These are phyloP conservation scores for Hemiscyllium ocellatum DNA, from an alignment of 2,113 vertebrate species.

Conservation along the genomic window DNA sequence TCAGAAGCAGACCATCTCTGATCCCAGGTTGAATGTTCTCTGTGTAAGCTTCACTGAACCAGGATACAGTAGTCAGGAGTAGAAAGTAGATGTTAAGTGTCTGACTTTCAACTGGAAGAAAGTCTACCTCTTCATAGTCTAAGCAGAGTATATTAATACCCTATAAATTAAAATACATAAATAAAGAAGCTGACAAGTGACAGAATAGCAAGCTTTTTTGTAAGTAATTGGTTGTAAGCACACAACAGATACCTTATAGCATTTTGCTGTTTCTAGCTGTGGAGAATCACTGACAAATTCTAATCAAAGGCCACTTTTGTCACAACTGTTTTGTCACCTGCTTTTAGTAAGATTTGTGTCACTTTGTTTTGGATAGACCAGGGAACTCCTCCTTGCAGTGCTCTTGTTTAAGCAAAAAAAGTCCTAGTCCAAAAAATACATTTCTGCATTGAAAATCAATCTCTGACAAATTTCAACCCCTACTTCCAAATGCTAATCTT, in stretches of 20 bases:
- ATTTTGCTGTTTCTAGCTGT: background rate
- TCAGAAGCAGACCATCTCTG: background rate
- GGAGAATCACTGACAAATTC: background rate
- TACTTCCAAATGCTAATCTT: background rate
- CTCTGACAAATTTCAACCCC: background rate
- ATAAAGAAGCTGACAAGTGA: background rate
- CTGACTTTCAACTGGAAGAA: background rate
- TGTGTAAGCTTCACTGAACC: background rate
- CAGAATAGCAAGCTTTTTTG: background rate
- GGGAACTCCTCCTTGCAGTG: too few species aligned
- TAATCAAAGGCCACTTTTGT: background rate
- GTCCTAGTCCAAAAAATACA: background rate
- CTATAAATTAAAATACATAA: background rate
- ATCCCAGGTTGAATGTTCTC: background rate
- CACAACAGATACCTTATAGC: background rate
- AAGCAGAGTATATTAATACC: background rate
- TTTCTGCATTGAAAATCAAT: constrained; percentile 32
- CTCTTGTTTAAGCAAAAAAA: background rate
- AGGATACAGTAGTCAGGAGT: background rate
- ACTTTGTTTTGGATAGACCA: background rate
- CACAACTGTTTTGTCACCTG: background rate
- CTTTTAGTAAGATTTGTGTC: background rate
- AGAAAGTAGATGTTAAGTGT: background rate
- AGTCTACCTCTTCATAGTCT: background rate
- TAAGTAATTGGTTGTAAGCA: background rate